A percentile compares a stretch with the other conserved stretches of the same genome.
These are phyloP conservation scores for Heliconius nattereri DNA, from an alignment of 1,140 invertebrate genomes.

Conservation along the genomic window DNA sequence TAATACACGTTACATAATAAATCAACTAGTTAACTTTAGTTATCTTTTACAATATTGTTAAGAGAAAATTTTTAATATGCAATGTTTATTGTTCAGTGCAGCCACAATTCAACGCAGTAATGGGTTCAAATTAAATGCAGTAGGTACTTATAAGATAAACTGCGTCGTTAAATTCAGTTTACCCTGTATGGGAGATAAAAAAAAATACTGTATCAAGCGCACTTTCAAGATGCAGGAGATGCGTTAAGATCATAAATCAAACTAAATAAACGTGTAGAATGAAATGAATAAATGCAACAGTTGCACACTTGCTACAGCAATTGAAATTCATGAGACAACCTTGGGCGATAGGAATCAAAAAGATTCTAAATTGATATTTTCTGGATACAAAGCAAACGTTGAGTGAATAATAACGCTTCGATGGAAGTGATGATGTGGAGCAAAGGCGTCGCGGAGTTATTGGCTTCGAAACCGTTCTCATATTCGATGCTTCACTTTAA, in stretches of 20 bases:
- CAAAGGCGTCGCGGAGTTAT: constrained; percentile 48
- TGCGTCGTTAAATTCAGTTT: neutral
- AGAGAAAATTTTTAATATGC: neutral
- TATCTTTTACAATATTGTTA: neutral
- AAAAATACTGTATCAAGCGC: neutral
- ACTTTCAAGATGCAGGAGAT: constrained; percentile 8
- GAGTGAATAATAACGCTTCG: constrained; percentile 51
- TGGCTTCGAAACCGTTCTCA: constrained; percentile 40
- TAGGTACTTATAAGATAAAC: neutral
- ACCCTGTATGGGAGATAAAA: neutral
- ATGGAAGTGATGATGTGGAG: constrained; percentile 46
- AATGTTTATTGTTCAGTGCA: no score
- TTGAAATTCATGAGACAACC: constrained; percentile 32
- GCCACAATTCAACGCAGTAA: no score
- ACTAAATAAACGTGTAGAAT: constrained; percentile 16
- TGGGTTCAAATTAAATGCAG: neutral
- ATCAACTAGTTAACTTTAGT: neutral
- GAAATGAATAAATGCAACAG: constrained; percentile 27
- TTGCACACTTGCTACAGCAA: constrained; percentile 26
- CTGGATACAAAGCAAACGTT: constrained; percentile 48
- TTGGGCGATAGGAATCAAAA: constrained; percentile 27
- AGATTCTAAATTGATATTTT: constrained; percentile 51
- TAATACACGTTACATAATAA: constrained; percentile 1
- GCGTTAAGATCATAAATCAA: constrained; percentile 13
- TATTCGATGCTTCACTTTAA: constrained; percentile 23